Conservation (phyloP, 2,888 invertebrate species). For the Athripsodes cinereus region DNA sequence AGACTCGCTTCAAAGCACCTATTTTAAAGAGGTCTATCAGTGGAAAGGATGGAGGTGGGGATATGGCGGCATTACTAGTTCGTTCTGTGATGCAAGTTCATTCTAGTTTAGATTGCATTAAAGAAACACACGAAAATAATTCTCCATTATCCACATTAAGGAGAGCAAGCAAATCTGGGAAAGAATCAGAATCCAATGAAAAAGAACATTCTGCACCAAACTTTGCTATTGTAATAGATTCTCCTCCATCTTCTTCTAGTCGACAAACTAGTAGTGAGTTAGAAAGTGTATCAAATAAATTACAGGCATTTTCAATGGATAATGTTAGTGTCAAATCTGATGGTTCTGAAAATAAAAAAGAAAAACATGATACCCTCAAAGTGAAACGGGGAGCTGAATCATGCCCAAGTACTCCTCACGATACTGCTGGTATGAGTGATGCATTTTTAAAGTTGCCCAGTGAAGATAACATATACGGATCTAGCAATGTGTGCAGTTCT, state of each 20-base stretch:
- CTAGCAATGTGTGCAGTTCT: constrained; percentile 38
- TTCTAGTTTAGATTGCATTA: constrained; percentile 53
- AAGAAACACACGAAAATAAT: constrained; percentile 49
- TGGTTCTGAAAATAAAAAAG: constrained; percentile 30
- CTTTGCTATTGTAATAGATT: constrained; percentile 21
- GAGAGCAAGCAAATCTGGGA: constrained; percentile 36
- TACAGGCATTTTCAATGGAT: constrained; percentile 40
- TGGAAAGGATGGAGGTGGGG: constrained; percentile 49
- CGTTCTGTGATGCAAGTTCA: constrained; percentile 57
- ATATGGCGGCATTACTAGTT: constrained; percentile 62
- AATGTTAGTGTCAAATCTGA: constrained; percentile 33
- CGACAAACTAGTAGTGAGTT: neutral
- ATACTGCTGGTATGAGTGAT: constrained; percentile 36
- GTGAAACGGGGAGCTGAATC: constrained; percentile 35
- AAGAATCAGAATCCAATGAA: constrained; percentile 6
- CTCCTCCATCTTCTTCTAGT: constrained; percentile 2
- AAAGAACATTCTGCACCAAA: constrained; percentile 15
- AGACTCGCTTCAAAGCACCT: constrained; percentile 42
- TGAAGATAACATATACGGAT: constrained; percentile 30
- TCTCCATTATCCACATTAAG: constrained; percentile 41
- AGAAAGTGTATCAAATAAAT: constrained; percentile 30
- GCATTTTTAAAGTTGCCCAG: constrained; percentile 39
- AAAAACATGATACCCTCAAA: constrained; percentile 10
- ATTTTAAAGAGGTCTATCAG: constrained; percentile 38
- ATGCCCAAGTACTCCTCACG: constrained; percentile 41